Base-by-base conservation (phyloP, 1,140 invertebrate genomes). In the Coptotermes formosanus region DNA sequence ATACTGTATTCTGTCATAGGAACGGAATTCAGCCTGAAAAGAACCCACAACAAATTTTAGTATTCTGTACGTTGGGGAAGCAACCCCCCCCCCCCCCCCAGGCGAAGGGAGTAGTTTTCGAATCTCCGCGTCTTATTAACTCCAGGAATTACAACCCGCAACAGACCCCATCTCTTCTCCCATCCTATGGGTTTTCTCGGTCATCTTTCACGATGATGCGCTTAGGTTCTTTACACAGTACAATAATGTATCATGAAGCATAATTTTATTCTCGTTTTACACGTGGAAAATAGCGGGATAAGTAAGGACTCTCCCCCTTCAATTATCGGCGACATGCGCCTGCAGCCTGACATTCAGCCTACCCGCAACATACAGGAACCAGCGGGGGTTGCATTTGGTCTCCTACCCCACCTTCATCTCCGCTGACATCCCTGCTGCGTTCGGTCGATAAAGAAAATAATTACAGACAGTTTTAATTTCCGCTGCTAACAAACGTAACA, bases 381-480 rank as follows among this genome's bases (percentile, higher is more conserved):
- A 75, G 64, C n/a, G 64, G 14, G 14, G 64, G 64, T 75, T 75
- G 25, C 64, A 75, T 75, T 75, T 16, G 64, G 25, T 25, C n/a
- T 25, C 64, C 30, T 25, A 11, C n/a, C n/a, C 25, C 64, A 9
- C n/a, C 64, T 25, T 30, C n/a, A 30, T n/a, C 9, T 25, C 25
- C 64, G 9, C 64, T 19, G 38, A 8, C 7, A n/a, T 8, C 59
- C 59, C 25, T 64, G 25, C 59, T 23, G 59, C 59, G 14, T 64
- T 64, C 45, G 21, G 64, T 75, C 64, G 64, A 75, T 75, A 75
- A 75, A n/a, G 64, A n/a, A n/a, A 75, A 75, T 75, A 75, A 75
- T 75, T 75, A 75, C 64, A n/a, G 64, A 30, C 64, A 75, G 64
- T 75, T 75, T 75, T 75, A 75, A 75, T 75, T 75, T 75, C 64